Base-by-base conservation (phyloP, 2,113 vertebrate species). In the Apodemus speciosus region DNA sequence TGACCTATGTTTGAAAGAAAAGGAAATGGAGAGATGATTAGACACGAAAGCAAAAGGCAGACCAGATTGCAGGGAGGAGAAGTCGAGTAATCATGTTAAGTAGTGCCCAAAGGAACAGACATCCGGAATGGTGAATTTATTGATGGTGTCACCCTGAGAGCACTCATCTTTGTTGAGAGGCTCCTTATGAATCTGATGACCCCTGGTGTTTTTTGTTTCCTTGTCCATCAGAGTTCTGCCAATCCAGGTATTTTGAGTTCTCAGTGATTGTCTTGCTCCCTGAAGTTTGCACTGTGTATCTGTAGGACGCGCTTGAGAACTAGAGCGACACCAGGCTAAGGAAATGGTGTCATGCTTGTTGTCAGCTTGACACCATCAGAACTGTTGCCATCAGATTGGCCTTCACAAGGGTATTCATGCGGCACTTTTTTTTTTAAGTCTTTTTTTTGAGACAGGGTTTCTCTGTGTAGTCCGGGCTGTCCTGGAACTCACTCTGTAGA, bases 1-100 rank as follows among this genome's bases (percentile, higher is more conserved):
- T 58, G 85, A 46, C 53, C 68, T 53, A 5, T 11, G 30, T 83
- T 79, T 85, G 60, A 71, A 90, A 92, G 88, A 76, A 91, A 75
- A 86, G 38, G 25, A 21, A 46, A 87, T 72, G 71, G 95, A 85
- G 64, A 91, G 93, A 91, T 76, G 56, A 94, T 95, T 38, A 88
- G 85, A 43, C 64, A 73, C n/a, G 58, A 35, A 89, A 94, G 66
- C 32, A 88, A 13, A 32, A 35, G 1, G 3, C 35, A 85, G 80
- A 91, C n/a, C 32, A 72, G 53, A 88, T 71, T 85, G 66, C 40
- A 64, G 49, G 51, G 76, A 91, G 85, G 81, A 81, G 77, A 75
- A 73, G 60, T 77, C 72, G 90, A 90, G n/a, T 85, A 83, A 88
- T 86, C 77, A n/a, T 27, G 53, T 75, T 75, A 51, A 90, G 40